Conservation (phyloP, 2,797 vertebrate species). For the Enteromius paludinosus region DNA sequence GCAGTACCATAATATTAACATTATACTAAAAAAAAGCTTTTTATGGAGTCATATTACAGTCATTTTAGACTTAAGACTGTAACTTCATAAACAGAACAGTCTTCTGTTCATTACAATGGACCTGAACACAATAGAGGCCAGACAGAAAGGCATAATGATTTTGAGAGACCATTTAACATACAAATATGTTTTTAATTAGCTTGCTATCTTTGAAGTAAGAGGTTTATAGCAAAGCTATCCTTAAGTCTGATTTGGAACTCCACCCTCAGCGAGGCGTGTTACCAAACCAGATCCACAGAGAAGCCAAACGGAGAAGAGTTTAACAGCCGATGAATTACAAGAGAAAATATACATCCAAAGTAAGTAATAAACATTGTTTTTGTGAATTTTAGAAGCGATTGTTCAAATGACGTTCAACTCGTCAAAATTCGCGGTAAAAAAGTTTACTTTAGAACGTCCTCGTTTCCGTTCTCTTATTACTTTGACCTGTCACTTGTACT, state of each 20-base stretch:
- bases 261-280: conserved; percentile 40
- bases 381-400: not conserved
- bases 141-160: not conserved
- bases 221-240: not conserved
- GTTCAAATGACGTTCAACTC: not conserved
- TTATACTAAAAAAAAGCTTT: not conserved
- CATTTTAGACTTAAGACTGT: not conserved
- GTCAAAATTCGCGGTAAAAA: no score
- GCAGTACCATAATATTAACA: not conserved
- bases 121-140: not conserved
- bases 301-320: not conserved
- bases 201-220: not conserved
- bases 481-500: not conserved
- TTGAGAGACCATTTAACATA: not conserved
- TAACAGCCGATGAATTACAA: not conserved
- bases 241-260: conserved; percentile 1
- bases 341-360: not conserved
- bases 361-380: conserved; percentile 23
- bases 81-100: not conserved
- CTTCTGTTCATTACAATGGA: not conserved
- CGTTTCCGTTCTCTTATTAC: not conserved
- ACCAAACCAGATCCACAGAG: conserved; percentile 10
- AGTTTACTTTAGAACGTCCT: not conserved
- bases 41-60: conserved; percentile 4
- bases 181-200: not conserved